Conservation (phyloP, 1,140 invertebrate genomes). For the Drosophila navojoa region DNA sequence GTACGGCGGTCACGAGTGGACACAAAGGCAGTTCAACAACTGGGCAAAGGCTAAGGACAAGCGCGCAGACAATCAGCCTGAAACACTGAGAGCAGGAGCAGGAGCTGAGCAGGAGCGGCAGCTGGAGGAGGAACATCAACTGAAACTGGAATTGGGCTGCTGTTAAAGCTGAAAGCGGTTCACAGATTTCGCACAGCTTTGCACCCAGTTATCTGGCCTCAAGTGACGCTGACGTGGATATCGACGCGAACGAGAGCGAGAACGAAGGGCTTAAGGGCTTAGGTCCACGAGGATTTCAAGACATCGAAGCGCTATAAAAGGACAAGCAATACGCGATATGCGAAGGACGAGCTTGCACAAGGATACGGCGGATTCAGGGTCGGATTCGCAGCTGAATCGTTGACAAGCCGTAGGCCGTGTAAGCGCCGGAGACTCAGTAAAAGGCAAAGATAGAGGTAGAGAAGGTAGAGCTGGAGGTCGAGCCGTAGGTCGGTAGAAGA, state of each 20-base stretch:
- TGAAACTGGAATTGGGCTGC: neutral
- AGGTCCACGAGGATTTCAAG: constrained; percentile 49
- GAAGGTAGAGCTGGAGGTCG: too few species aligned
- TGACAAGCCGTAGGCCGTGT: too few species aligned
- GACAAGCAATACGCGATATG: neutral
- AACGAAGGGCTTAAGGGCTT: constrained; percentile 24
- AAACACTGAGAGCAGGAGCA: neutral
- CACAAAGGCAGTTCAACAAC: constrained; percentile 16
- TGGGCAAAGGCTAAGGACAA: constrained; percentile 21
- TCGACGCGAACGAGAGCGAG: neutral
- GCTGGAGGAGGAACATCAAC: neutral
- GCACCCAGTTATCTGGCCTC: constrained; percentile 44
- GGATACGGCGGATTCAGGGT: neutral
- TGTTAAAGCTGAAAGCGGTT: neutral
- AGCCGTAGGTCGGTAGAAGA: too few species aligned
- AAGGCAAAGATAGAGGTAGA: too few species aligned
- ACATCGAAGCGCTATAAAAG: constrained; percentile 43
- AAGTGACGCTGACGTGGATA: constrained; percentile 25
- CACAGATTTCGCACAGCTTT: constrained; percentile 50
- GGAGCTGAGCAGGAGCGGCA: neutral
- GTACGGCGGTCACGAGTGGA: neutral
- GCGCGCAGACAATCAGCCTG: constrained; percentile 9
- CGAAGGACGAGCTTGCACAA: neutral
- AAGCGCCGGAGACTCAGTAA: too few species aligned
- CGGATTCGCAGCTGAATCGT: neutral